Percentiles rank a stretch among this genome's conserved stretches.
Conservation (phyloP, 2,888 invertebrate genomes). For the Prionchulus punctatus region DNA sequence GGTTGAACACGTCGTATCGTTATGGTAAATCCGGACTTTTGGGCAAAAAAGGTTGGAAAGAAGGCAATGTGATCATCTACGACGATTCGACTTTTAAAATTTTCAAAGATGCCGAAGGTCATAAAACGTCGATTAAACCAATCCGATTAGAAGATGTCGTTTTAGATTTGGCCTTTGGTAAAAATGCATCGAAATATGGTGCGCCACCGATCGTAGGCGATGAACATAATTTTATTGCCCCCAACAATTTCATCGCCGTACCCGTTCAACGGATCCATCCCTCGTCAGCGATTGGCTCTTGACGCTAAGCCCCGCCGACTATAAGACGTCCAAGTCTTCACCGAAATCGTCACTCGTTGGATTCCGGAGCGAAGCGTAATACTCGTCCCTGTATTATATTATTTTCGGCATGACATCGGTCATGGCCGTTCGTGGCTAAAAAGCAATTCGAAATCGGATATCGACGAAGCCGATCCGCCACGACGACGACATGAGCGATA, state of each 20-base stretch:
- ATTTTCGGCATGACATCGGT: too few species aligned
- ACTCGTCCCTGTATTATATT: too few species aligned
- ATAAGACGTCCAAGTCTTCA: too few species aligned
- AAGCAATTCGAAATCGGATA: too few species aligned
- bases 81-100: background rate
- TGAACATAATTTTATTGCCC: background rate
- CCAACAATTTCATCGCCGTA: background rate
- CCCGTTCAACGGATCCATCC: too few species aligned
- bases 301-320: too few species aligned
- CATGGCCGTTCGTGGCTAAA: too few species aligned
- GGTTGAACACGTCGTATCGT: constrained; percentile 4
- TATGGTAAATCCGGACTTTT: background rate
- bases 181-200: background rate
- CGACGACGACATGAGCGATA: too few species aligned
- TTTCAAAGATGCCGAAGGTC: background rate
- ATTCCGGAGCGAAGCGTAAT: too few species aligned
- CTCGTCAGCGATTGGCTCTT: too few species aligned
- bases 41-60: background rate
- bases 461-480: too few species aligned
- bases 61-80: background rate
- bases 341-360: too few species aligned
- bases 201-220: background rate
- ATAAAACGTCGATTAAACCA: background rate
- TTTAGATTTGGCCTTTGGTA: background rate
- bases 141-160: background rate